phyloP scores from a whole-genome alignment of 2,888 invertebrate species.

The Muscina levida region DNA sequence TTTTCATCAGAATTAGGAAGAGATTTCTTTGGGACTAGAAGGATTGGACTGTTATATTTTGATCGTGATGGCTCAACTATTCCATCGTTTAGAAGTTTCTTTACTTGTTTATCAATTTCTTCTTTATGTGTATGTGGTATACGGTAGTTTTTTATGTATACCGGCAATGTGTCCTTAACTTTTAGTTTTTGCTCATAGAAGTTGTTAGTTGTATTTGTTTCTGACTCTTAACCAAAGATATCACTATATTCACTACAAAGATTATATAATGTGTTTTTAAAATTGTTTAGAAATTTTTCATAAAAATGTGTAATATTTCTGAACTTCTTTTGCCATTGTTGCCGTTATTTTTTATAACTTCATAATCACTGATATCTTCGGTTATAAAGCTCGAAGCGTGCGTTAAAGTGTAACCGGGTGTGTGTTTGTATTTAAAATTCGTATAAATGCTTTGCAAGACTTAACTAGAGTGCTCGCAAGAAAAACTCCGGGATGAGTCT shows the following conservation, averaged over 20 bases:
- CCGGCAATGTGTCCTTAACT: constrained; percentile 9
- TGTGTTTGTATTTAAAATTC: neutral
- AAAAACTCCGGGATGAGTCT: constrained; percentile 9
- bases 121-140: constrained; percentile 37
- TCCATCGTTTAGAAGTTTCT: constrained; percentile 18
- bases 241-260: constrained; percentile 44
- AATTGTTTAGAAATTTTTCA: constrained; percentile 37
- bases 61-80: neutral
- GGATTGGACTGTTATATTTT: neutral
- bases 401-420: constrained; percentile 28
- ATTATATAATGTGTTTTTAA: constrained; percentile 26
- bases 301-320: constrained; percentile 35
- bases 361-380: neutral
- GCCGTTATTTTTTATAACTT: neutral
- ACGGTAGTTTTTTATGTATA: constrained; percentile 42
- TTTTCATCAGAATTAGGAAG: neutral
- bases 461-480: constrained; percentile 30
- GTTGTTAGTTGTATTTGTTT: constrained; percentile 46
- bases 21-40: neutral
- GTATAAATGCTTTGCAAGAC: neutral
- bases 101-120: constrained; percentile 40
- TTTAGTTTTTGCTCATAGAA: constrained; percentile 26
- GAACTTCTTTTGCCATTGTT: constrained; percentile 8
- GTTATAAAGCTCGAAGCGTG: neutral
- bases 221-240: constrained; percentile 61